Evolutionary conservation across 2,888 invertebrate genomes (phyloP), one percentile per base, ranked within the genome.

Genomic region (Chymomyza amoena): DNA sequence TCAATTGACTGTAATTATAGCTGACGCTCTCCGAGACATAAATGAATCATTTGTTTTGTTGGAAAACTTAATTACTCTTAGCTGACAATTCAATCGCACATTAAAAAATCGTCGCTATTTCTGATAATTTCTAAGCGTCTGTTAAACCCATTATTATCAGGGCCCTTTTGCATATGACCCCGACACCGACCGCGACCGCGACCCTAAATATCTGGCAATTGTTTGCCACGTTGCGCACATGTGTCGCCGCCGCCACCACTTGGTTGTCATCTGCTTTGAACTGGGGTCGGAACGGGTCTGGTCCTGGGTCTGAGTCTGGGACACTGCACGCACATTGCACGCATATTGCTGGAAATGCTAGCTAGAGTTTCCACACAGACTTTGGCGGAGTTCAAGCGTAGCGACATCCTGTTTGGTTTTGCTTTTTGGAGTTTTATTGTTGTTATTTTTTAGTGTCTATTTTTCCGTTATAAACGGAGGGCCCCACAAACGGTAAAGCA

Each of bases 401-500:
- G 81, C 84, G 87, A 86, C 85, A 85, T 85, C 85, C 85, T 85
- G 85, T 87, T 88, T 85, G 80, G 61, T 78, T 76, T 80, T 56
- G 65, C 39, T 70, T 73, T 68, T 84, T 69, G 79, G 61, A 63
- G 45, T 66, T 20, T 61, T 20, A 54, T 16, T 64, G 64, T 68
- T 56, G 64, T 39, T 69, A 64, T 67, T 56, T 68, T 28, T 59
- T 51, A 20, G 67, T 66, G 64, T 67, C 76, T 74, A 74, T 20
- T 62, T 62, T 65, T 65, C 59, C 59, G 28, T 59, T 57, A 15
- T 28, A 25, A 3, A 9, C 62, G 20, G 70, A 79, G 77, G 71
- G 64, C 70, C 62, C 51, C 68, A 72, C 79, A 82, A 73, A 76
- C 13, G 10, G 15, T 65, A 45, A 9, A 45, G 39, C 39, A 45